Evolutionary conservation across 1,140 invertebrate genomes (phyloP).

Genomic region (Drosophila lacertosa): DNA sequence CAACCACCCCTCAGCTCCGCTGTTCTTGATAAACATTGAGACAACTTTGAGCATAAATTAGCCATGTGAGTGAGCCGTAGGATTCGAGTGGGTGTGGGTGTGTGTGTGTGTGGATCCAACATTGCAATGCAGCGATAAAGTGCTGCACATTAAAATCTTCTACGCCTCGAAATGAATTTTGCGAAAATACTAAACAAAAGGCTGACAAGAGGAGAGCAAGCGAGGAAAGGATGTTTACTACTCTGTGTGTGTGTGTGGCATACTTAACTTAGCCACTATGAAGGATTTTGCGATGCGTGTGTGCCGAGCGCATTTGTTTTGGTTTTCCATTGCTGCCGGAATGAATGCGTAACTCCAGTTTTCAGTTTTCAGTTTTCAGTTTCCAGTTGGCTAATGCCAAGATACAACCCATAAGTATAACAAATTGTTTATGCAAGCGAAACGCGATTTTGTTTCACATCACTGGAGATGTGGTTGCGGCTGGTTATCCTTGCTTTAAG

Average conservation of each 20-base stretch:
- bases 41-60: constrained; percentile 67
- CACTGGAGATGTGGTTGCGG: constrained; percentile 29
- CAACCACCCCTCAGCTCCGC: background rate
- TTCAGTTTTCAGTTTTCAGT: constrained; percentile 21
- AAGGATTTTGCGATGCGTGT: constrained; percentile 45
- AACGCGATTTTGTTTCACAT: constrained; percentile 46
- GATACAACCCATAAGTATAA: constrained; percentile 29
- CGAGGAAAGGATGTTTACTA: background rate
- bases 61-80: constrained; percentile 50
- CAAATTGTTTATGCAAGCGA: constrained; percentile 52
- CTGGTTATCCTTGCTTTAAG: background rate
- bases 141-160: constrained; percentile 56
- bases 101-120: background rate
- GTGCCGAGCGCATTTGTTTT: constrained; percentile 38
- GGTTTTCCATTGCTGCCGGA: constrained; percentile 27
- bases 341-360: constrained; percentile 42
- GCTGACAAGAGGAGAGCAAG: background rate
- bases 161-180: constrained; percentile 64
- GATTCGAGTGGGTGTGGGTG: background rate
- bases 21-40: constrained; percentile 37
- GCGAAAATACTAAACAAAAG: constrained; percentile 57
- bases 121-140: constrained; percentile 64
- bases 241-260: constrained; percentile 14
- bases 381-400: constrained; percentile 52
- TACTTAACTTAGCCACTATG: constrained; percentile 30